Evolutionary conservation across 2,888 invertebrate species (phyloP).

Genomic region (Eupithecia tripunctaria): DNA sequence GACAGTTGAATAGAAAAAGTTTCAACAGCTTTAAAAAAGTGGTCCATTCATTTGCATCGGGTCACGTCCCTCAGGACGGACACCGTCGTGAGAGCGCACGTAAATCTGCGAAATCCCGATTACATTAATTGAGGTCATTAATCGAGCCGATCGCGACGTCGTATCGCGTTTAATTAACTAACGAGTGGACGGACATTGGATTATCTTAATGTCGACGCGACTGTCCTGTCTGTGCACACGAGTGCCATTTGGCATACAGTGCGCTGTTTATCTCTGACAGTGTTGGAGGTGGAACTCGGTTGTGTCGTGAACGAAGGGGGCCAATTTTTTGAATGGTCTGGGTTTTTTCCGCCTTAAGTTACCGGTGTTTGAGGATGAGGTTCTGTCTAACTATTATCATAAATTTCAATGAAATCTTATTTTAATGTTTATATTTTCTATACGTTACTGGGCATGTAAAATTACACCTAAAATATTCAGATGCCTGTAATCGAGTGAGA

Average conservation of each 20-base stretch:
- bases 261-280: conserved; percentile 20
- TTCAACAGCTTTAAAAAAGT: conserved; percentile 8
- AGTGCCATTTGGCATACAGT: conserved; percentile 32
- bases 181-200: conserved; percentile 74
- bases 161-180: conserved; percentile 83
- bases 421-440: too few species aligned
- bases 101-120: conserved; percentile 78
- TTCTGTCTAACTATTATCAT: not conserved
- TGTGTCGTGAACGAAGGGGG: conserved; percentile 6
- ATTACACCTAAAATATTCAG: too few species aligned
- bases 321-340: not conserved
- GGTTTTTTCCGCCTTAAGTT: not conserved
- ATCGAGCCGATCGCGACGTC: conserved; percentile 71
- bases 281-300: conserved; percentile 11
- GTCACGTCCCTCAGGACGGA: conserved; percentile 24
- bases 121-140: conserved; percentile 80
- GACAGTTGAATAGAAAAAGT: conserved; percentile 8
- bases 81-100: conserved; percentile 51
- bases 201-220: conserved; percentile 75
- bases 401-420: too few species aligned
- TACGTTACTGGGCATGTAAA: too few species aligned
- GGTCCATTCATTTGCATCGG: conserved; percentile 33
- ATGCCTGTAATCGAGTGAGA: too few species aligned
- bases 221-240: conserved; percentile 44
- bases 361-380: not conserved